Percentiles rank a stretch among this genome's conserved stretches.
Conservation (phyloP, 2,113 vertebrate species). For the Uria lomvia region DNA sequence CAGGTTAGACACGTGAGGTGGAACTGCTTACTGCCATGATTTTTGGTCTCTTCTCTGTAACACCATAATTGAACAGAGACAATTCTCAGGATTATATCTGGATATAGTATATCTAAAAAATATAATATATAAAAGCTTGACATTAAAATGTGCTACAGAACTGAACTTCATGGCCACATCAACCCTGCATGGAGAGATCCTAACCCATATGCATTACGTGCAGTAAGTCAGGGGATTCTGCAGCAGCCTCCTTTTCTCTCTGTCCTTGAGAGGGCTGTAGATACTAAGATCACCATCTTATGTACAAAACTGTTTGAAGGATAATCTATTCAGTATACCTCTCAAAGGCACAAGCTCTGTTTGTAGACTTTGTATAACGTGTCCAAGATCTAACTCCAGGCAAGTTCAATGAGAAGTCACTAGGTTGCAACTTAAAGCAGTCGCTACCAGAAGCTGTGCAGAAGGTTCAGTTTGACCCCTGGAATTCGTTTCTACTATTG, state of each 20-base stretch:
- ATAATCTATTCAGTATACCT: not conserved
- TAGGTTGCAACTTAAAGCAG: not conserved
- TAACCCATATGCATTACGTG: not conserved
- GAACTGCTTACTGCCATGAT: not conserved
- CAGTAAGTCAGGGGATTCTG: not conserved
- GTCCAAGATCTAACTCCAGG: not conserved
- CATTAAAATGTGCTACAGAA: not conserved
- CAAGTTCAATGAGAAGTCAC: not conserved
- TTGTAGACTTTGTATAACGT: not conserved
- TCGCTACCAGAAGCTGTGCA: not conserved
- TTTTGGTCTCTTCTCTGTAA: not conserved
- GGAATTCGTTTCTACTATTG: not conserved
- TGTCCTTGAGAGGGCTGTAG: not conserved
- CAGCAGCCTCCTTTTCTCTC: not conserved
- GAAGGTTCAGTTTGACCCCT: not conserved
- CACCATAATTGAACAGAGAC: not conserved
- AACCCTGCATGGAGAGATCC: not conserved
- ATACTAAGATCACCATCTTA: not conserved
- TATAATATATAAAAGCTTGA: not conserved
- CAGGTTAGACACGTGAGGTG: not conserved
- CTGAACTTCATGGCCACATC: not conserved
- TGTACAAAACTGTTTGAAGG: not conserved
- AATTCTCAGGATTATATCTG: not conserved
- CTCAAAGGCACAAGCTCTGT: not conserved
- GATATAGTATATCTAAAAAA: not conserved